Base-by-base conservation (phyloP, 2,113 vertebrate genomes). In the Abramis brama region DNA sequence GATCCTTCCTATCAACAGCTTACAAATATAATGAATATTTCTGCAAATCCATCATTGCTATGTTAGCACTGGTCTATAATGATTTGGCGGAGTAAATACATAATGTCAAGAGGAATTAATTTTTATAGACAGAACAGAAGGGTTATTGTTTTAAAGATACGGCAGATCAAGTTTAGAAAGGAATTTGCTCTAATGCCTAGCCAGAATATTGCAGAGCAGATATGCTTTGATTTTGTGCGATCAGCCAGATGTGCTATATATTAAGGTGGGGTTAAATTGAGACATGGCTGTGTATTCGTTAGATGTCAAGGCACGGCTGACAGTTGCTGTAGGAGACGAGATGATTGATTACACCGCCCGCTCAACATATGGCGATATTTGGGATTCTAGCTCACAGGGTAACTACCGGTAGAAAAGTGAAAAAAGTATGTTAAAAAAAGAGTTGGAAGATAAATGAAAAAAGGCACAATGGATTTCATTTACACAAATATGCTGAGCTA, bases 281-380 rank as follows among this genome's bases (percentile, higher is more conserved):
- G 93, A 87, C 90, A 94, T 92, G 86, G 90, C 84, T 82, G 50
- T 83, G 91, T 36, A 91, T 91, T 89, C 89, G 83, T 71, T 79
- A 50, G 73, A 88, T 89, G 82, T 75, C 83, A 33, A 87, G 70
- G 90, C 88, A 83, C 55, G 70, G 73, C 79, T 92, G 90, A 93
- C 90, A 91, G 91, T 94, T 93, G 92, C 91, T 88, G 93, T 85
- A 89, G 91, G 90, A 94, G 89, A 94, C 73, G 71, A 86, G 82
- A 91, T 92, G 92, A 94, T 94, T 90, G 91, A 94, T 94, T 85
- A 86, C 87, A 30, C 60, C 50, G 64, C 47, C 50, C 30, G 39
- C 76, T 84, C 74, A 83, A 82, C 85, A 86, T 89, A 88, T 86
- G 88, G 86, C 60, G 23, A 86, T 79, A 83, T 89, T 90, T 88